Conservation (phyloP, 53 echinoderm and acorn worm genomes). For the Mesocentrotus franciscanus region DNA sequence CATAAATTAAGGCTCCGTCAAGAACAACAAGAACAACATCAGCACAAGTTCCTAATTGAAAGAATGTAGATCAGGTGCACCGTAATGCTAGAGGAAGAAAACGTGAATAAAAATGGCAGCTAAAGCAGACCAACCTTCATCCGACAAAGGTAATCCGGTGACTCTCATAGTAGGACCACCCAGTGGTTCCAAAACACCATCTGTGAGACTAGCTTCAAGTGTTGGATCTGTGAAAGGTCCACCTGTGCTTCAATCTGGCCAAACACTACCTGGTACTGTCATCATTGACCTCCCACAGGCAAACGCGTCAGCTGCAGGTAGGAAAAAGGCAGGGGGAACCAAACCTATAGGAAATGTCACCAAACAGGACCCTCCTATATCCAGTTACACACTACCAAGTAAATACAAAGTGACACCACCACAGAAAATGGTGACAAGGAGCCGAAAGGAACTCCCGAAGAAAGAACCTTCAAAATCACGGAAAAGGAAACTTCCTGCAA, state of each 20-base stretch:
- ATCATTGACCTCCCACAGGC: neutral
- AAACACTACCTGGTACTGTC: neutral
- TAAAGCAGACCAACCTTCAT: neutral
- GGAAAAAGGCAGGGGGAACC: neutral
- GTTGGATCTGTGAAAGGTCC: neutral
- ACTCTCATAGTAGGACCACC: neutral
- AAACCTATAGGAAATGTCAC: neutral
- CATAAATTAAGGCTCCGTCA: neutral
- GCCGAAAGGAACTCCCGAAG: neutral
- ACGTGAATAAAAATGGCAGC: neutral
- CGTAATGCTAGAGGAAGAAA: neutral
- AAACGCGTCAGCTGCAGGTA: neutral
- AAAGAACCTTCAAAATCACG: neutral
- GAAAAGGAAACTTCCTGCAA: neutral
- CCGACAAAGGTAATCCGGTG: neutral
- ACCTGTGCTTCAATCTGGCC: neutral
- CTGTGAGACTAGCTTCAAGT: neutral
- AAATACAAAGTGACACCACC: neutral
- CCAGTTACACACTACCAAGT: neutral
- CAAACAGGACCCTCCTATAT: neutral
- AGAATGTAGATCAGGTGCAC: neutral
- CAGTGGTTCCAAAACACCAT: neutral
- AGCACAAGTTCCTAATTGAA: too few relatives aligned
- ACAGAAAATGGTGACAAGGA: conserved; percentile 16
- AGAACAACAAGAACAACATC: too few relatives aligned